Evolutionary conservation across 2,797 vertebrate genomes (phyloP), one percentile per base, ranked within the genome.

Genomic region (Macropodus opercularis): DNA sequence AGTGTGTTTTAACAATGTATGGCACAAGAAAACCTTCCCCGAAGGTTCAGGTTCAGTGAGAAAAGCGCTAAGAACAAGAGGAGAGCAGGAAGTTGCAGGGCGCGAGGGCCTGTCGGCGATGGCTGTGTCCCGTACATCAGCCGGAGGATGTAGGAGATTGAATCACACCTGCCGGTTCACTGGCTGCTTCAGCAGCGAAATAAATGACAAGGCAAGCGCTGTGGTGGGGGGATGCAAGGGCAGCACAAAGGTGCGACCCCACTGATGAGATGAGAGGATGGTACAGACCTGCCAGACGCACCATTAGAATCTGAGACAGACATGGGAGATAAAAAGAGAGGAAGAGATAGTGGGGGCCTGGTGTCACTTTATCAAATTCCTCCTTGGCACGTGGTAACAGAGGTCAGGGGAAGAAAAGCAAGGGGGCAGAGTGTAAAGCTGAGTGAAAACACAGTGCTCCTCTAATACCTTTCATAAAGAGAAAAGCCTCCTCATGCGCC

Each of bases 401-500:
- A 85, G 91, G 91, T 92, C 89, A 90, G 70, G 77, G 55, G 71
- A 84, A 83, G 86, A 80, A 63, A 80, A 87, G 85, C 83, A 80
- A 42, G 76, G 60, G 85, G 81, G 75, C 86, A 90, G 84, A 80
- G 85, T 89, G 90, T 91, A 90, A 89, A 89, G 86, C 85, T 82
- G 86, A 90, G 89, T 81, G 86, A 91, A 86, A 90, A 92, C 87
- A 91, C 83, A 87, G 78, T 36, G 68, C 75, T 47, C 71, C 84
- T 87, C 87, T 92, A 91, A 90, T 90, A 89, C 87, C 86, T 88
- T 89, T 91, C 87, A 91, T 91, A 90, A 91, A 89, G 89, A 89
- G 87, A 81, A 91, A 87, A 90, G 87, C 85, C 85, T 84, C 82
- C 81, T 90, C 79, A 93, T 94, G 90, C 86, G 63, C 85, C 71